Base-by-base conservation (phyloP, 2,113 vertebrate genomes). In the Salvelinus fontinalis region DNA sequence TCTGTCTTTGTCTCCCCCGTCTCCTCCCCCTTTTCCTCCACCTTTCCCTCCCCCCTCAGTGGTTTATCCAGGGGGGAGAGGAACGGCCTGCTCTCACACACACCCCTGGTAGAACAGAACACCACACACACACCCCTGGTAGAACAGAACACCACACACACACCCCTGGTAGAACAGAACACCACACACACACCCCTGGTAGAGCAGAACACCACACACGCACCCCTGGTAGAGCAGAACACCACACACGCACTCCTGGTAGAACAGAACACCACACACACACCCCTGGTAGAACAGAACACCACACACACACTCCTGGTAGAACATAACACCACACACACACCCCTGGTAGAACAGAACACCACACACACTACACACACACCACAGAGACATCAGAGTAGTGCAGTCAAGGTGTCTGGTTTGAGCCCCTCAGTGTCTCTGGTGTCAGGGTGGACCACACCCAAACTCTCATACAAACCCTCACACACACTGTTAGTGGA, bases 11-110 rank as follows among this genome's bases (percentile, higher is more conserved):
- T 20, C 12, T 4, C 49, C 29, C 34, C 68, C 14, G 2, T 26
- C 9, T 39, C 88, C 3, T 90, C 91, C 66, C 90, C 89, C 3
- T 2, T 54, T 7, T 90, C 88, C 3, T 90, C 91, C 66, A 89
- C 89, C 3, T 2, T 54, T 7, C 89, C 88, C 3, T 90, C 91
- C 66, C 89, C 89, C 39, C 9, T 44, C 9, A 87, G 87, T 68
- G 51, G 22, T 59, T 80, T 84, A 54, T 81, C 80, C 48, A 67
- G n/a, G 3, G 73, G 57, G 16, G 85, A 87, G 22, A 74, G 14
- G 66, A 66, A 70, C 75, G n/a, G 39, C 72, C 62, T 79, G 74
- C 71, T 48, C 79, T 11, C 20, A n/a, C 59, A 62, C n/a, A 34
- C 34, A 34, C 26, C 26, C 26, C 26, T 26, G 26, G 26, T 26